Base-by-base conservation (phyloP, 2,797 vertebrate genomes). In the Muscicapa comitata region DNA sequence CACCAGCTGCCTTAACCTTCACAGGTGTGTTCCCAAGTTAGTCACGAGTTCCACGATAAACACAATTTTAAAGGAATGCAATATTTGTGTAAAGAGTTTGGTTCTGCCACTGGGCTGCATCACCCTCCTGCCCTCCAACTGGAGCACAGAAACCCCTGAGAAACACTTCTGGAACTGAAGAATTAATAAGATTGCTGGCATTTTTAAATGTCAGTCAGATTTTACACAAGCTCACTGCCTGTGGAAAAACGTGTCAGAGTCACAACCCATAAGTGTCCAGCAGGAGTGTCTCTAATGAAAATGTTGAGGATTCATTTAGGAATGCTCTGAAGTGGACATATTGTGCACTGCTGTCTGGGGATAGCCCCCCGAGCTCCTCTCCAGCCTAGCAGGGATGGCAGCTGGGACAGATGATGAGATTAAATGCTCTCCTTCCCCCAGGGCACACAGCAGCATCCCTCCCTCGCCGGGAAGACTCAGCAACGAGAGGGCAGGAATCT, bases 181-280 rank as follows among this genome's bases (percentile, higher is more conserved):
- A 95, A 96, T 93, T 96, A 94, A 84, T 96, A 94, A 95, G 79
- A 88, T 18, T 70, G 68, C 47, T 96, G 94, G 91, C 92, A 96
- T 94, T 96, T 95, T 93, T 23, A 94, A 96, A 97, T 93, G 89
- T 94, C 95, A 96, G 81, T 89, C 92, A 94, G 82, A 58, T 94
- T 96, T 97, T 62, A 88, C 91, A 76, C 40, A 48, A 78, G 58
- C 79, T 88, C 16, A 4, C 62, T 86, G 86, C 75, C 86, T 73
- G 58, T 78, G 73, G 61, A 9, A 57, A 68, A 93, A 91, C 55
- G 35, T 10, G 42, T 43, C 37, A 54, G 66, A 88, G 73, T 72
- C 93, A 84, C 70, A 77, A 14, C 45, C 82, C 26, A 9, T 90
- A 92, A 78, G 9, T 90, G 89, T 91, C 75, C 79, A 90, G 90